These are phyloP conservation scores for Euzophera pinguis DNA, from an alignment of 2,888 invertebrate species.

Conservation along the genomic window DNA sequence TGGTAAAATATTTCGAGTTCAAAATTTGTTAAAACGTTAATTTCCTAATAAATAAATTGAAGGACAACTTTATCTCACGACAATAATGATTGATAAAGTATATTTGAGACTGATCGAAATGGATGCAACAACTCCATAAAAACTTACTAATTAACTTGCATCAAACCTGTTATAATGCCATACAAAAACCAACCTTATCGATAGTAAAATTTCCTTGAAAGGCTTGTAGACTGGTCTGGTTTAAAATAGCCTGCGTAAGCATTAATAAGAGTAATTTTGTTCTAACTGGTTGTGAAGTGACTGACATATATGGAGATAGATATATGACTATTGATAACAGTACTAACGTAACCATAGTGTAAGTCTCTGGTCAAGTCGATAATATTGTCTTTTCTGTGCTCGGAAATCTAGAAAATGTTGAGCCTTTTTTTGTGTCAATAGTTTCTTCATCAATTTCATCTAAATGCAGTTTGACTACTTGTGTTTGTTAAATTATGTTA, in stretches of 20 bases:
- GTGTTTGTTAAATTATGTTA: too few relatives aligned
- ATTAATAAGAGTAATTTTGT: slow-evolving; percentile 8
- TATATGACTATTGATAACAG: background rate
- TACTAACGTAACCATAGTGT: background rate
- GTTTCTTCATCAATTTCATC: too few relatives aligned
- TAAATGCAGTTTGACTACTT: too few relatives aligned
- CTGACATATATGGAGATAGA: background rate
- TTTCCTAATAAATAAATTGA: too few relatives aligned
- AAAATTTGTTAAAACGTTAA: too few relatives aligned
- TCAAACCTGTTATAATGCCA: background rate
- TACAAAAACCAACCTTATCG: slow-evolving; percentile 1
- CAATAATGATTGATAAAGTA: too few relatives aligned
- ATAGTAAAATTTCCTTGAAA: background rate
- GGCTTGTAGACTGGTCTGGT: background rate
- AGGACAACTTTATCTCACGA: too few relatives aligned
- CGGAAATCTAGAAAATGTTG: too few relatives aligned
- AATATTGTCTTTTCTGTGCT: too few relatives aligned
- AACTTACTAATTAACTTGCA: background rate
- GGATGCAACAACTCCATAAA: background rate
- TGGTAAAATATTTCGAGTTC: too few relatives aligned
- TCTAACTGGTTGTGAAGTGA: background rate
- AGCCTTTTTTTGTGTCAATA: too few relatives aligned
- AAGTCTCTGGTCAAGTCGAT: too few relatives aligned
- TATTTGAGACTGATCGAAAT: background rate
- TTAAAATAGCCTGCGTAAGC: slow-evolving; percentile 10